phyloP scores from a whole-genome alignment of 2,888 invertebrate species.

The Craniophora ligustri region DNA sequence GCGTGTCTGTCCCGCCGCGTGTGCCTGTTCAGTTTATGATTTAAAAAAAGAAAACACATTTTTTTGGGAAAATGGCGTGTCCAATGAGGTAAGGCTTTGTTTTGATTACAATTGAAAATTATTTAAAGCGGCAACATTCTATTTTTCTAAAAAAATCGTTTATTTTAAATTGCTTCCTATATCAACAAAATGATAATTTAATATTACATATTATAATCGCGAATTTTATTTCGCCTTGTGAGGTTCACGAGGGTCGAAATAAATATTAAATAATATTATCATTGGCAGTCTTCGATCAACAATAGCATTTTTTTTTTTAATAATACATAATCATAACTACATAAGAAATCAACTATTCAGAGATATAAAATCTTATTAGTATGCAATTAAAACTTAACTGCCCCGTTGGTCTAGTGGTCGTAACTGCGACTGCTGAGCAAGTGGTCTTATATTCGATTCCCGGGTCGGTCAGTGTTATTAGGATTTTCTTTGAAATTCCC shows the following conservation, averaged over 20 bases:
- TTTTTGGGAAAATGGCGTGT: slow-evolving; percentile 77
- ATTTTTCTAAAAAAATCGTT: no score
- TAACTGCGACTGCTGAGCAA: no score
- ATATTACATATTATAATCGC: neutral
- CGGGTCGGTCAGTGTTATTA: no score
- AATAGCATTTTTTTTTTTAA: no score
- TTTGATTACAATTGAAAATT: slow-evolving; percentile 2
- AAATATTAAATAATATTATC: neutral
- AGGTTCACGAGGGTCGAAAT: neutral
- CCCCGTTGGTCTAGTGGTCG: no score
- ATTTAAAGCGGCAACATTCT: neutral
- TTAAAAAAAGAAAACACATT: slow-evolving; percentile 1
- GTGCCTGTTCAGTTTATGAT: slow-evolving; percentile 30
- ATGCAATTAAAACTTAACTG: no score
- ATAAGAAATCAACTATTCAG: no score
- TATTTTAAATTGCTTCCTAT: neutral
- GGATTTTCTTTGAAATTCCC: no score
- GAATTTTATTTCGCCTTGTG: neutral
- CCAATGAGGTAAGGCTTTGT: slow-evolving; percentile 77
- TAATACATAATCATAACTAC: no score
- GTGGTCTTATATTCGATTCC: no score
- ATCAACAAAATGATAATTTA: neutral
- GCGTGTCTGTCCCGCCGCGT: slow-evolving; percentile 57
- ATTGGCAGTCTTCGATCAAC: no score
- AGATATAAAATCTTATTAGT: no score